Conservation (phyloP, 1,140 invertebrate genomes). For the Psix sp. region DNA sequence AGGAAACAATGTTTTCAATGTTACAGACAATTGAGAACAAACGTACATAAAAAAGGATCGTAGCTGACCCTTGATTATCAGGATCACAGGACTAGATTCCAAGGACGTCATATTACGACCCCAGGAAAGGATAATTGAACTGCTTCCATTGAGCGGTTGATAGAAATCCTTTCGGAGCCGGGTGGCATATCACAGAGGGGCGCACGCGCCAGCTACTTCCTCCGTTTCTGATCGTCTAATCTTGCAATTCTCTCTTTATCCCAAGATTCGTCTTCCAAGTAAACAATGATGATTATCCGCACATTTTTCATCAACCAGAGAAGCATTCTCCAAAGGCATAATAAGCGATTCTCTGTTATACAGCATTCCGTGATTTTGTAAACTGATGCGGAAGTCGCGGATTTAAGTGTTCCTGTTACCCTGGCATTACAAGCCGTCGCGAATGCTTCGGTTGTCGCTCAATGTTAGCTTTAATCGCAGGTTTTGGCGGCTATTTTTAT, state of each 20-base stretch:
- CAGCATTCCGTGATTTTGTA: slow-evolving; percentile 7
- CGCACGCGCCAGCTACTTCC: slow-evolving; percentile 42
- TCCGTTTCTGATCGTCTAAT: slow-evolving; percentile 67
- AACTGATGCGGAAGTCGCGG: not conserved
- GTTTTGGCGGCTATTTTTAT: too few relatives aligned
- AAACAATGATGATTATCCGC: slow-evolving; percentile 46
- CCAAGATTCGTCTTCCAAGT: slow-evolving; percentile 65
- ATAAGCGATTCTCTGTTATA: slow-evolving; percentile 22
- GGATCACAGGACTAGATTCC: slow-evolving; percentile 65
- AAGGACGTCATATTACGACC: slow-evolving; percentile 49
- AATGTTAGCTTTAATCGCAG: slow-evolving; percentile 50
- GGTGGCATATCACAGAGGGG: slow-evolving; percentile 60
- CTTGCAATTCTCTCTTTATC: slow-evolving; percentile 68
- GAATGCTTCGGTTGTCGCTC: slow-evolving; percentile 48
- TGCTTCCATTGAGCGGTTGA: slow-evolving; percentile 54
- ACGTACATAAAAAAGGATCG: slow-evolving; percentile 73
- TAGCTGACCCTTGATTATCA: slow-evolving; percentile 72
- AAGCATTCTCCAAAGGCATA: slow-evolving; percentile 26
- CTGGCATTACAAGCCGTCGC: slow-evolving; percentile 61
- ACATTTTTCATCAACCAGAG: slow-evolving; percentile 15
- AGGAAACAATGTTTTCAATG: slow-evolving; percentile 12
- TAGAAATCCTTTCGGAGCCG: slow-evolving; percentile 67
- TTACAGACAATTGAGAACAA: slow-evolving; percentile 25
- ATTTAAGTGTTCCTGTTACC: slow-evolving; percentile 59
- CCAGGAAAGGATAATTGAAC: slow-evolving; percentile 55